These are phyloP conservation scores for Phataginus tricuspis DNA, from an alignment of 2,797 vertebrate genomes.

Conservation along the genomic window DNA sequence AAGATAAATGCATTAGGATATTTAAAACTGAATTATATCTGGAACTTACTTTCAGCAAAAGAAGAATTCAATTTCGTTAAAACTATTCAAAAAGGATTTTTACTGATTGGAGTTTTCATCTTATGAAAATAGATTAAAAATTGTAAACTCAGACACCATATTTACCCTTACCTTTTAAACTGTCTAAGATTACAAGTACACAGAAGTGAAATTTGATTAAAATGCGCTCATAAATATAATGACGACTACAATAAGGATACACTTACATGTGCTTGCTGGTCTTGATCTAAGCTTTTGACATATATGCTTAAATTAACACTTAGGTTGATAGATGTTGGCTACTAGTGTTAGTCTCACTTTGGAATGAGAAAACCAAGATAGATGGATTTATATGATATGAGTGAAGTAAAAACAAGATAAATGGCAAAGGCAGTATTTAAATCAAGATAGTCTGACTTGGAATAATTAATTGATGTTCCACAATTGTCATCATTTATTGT, in stretches of 20 bases:
- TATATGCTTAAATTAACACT: neutral
- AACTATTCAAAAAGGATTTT: conserved; percentile 53
- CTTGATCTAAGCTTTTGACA: neutral
- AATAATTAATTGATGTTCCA: neutral
- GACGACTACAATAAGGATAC: neutral
- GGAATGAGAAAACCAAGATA: neutral
- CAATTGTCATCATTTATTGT: neutral
- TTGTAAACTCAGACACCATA: neutral
- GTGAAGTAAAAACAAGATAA: neutral
- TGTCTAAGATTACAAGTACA: neutral
- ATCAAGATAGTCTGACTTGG: neutral
- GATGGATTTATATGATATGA: neutral
- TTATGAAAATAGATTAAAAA: conserved; percentile 41
- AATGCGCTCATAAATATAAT: neutral
- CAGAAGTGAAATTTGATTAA: neutral
- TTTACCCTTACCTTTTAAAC: neutral
- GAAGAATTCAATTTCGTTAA: conserved; percentile 57
- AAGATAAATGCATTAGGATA: conserved; percentile 62
- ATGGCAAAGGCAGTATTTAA: neutral
- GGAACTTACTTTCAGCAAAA: conserved; percentile 20
- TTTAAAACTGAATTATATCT: conserved; percentile 39
- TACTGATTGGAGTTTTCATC: conserved; percentile 43
- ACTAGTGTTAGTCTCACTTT: neutral
- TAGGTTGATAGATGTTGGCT: neutral
- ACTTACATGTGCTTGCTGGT: neutral